Conservation (phyloP, 2,888 invertebrate genomes). For the Ichneumoninae sp. region DNA sequence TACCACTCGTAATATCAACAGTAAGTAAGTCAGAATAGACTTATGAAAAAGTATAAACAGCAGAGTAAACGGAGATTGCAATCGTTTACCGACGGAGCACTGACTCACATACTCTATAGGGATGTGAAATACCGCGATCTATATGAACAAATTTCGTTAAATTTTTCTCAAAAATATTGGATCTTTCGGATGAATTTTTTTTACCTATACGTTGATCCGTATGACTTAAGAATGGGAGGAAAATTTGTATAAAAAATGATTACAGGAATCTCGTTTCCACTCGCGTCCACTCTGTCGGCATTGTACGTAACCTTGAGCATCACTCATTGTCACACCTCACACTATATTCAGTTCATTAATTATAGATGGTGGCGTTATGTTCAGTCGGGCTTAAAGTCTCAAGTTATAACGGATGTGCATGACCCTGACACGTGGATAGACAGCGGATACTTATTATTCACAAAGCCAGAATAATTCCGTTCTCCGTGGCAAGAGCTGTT, state of each 20-base stretch:
- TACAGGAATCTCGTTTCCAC: background rate
- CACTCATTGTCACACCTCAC: background rate
- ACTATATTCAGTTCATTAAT: background rate
- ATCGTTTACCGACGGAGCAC: no score
- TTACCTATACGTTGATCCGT: background rate
- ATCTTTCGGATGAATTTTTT: background rate
- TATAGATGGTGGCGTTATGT: background rate
- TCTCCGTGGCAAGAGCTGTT: background rate
- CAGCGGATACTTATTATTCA: background rate
- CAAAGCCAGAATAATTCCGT: background rate
- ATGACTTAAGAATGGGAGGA: background rate
- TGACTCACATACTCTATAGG: no score
- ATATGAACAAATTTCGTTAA: background rate
- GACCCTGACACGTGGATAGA: background rate
- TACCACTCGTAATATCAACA: background rate
- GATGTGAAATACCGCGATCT: no score
- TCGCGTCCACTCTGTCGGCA: background rate
- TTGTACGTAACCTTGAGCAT: background rate
- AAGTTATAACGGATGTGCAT: background rate
- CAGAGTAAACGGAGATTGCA: no score
- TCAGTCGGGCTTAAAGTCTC: background rate
- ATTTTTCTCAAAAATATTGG: background rate
- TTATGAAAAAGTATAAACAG: no score
- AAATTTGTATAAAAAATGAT: background rate
- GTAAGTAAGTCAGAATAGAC: no score